Percentiles rank a stretch among this genome's conserved stretches.
phyloP scores from a whole-genome alignment of 2,888 invertebrate species.

The Spilarctia lutea region DNA sequence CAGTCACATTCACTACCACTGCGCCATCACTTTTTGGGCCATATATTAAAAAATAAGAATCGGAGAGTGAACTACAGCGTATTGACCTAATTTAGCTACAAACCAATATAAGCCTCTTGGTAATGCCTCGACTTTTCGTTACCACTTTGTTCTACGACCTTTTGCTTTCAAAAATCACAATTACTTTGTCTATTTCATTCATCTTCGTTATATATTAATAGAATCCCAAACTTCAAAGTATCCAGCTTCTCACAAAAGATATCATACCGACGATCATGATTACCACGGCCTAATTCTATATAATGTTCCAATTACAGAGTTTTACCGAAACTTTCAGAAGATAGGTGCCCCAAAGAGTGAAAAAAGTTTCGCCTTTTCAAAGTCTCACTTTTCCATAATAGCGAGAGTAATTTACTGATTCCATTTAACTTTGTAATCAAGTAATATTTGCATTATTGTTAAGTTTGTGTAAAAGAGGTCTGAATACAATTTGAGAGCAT shows the following conservation, averaged over 20 bases:
- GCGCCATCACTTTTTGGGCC: too few relatives aligned
- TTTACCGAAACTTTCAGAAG: constrained; percentile 6
- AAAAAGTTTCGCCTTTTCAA: constrained; percentile 5
- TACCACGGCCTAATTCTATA: constrained; percentile 24
- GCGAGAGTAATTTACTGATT: neutral
- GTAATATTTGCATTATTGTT: neutral
- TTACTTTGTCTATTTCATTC: neutral
- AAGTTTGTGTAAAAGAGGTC: neutral
- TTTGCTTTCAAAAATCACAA: neutral
- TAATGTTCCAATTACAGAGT: constrained; percentile 22
- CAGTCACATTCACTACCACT: too few relatives aligned
- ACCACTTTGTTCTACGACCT: too few relatives aligned
- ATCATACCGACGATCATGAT: constrained; percentile 15
- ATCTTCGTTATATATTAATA: constrained; percentile 1
- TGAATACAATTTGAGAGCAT: neutral
- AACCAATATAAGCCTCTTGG: too few relatives aligned
- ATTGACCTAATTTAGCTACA: too few relatives aligned
- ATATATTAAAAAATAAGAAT: too few relatives aligned
- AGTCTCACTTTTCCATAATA: neutral
- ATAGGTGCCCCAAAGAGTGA: neutral
- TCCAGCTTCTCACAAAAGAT: neutral
- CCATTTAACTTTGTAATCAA: neutral
- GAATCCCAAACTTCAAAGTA: neutral
- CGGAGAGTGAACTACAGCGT: too few relatives aligned
- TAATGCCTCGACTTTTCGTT: too few relatives aligned